Percentiles rank a stretch among this genome's conserved stretches.
Conservation (phyloP, 2,888 invertebrate genomes). For the Chaitophorus viminalis region DNA sequence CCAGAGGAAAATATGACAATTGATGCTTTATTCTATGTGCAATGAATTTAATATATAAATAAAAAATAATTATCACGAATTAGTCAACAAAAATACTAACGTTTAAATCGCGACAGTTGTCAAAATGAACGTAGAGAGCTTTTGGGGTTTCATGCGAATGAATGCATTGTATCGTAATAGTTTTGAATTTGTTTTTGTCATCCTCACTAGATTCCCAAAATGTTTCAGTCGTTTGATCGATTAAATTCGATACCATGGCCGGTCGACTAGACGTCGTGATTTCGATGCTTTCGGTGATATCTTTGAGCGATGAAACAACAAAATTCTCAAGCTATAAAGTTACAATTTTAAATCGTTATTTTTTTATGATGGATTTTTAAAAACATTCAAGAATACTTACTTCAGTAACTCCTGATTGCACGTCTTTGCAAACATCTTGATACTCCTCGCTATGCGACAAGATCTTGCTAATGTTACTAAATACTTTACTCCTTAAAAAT, state of each 20-base stretch:
- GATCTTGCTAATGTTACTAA: slow-evolving; percentile 95
- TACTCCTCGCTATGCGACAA: slow-evolving; percentile 91
- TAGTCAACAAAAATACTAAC: slow-evolving; percentile 70
- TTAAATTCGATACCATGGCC: slow-evolving; percentile 92
- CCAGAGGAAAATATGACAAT: slow-evolving; percentile 87
- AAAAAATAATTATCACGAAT: too few relatives aligned
- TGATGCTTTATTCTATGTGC: slow-evolving; percentile 84
- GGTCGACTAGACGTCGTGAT: slow-evolving; percentile 92
- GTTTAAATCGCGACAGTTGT: slow-evolving; percentile 91
- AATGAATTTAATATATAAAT: too few relatives aligned
- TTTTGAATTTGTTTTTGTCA: slow-evolving; percentile 91
- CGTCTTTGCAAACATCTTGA: slow-evolving; percentile 69
- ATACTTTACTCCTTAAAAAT: slow-evolving; percentile 80
- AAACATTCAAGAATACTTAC: slow-evolving; percentile 63
- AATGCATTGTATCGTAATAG: slow-evolving; percentile 77
- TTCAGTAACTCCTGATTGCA: slow-evolving; percentile 69
- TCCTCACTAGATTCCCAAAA: slow-evolving; percentile 99
- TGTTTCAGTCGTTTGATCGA: slow-evolving; percentile 95
- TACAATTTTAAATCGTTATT: neutral
- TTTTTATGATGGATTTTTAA: neutral
- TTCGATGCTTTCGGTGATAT: slow-evolving; percentile 80
- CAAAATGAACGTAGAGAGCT: slow-evolving; percentile 88
- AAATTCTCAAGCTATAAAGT: slow-evolving; percentile 68
- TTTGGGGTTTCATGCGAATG: slow-evolving; percentile 74
- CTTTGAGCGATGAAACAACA: slow-evolving; percentile 75